A percentile compares a stretch with the other conserved stretches of the same genome.
These are phyloP conservation scores for Littorina saxatilis DNA, from an alignment of 1,140 invertebrate species.

Conservation along the genomic window DNA sequence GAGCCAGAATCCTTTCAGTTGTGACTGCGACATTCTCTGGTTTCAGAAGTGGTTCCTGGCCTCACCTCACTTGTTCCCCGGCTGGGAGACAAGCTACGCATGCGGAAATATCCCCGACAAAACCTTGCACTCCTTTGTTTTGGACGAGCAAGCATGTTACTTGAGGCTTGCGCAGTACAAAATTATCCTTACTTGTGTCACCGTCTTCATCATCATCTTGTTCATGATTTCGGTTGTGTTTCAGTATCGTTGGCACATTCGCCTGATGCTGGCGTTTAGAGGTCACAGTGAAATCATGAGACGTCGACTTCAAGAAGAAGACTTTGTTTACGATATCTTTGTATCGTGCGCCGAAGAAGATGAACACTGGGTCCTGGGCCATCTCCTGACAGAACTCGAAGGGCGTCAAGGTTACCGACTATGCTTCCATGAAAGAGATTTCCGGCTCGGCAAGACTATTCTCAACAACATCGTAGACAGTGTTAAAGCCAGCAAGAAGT, in stretches of 20 bases:
- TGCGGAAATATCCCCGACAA: not conserved
- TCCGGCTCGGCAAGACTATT: constrained; percentile 53
- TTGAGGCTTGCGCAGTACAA: constrained; percentile 1
- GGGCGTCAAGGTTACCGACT: constrained; percentile 24
- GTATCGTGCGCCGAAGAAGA: constrained; percentile 28
- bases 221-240: not conserved
- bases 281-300: not conserved
- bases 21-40: too few species aligned
- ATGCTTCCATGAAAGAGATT: constrained; percentile 67
- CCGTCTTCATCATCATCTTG: not conserved
- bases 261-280: constrained; percentile 25
- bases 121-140: not conserved
- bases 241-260: constrained; percentile 26
- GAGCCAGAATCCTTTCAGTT: constrained; percentile 17
- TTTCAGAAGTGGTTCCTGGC: constrained; percentile 28
- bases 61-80: not conserved
- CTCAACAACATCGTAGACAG: constrained; percentile 58
- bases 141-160: constrained; percentile 25
- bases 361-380: not conserved
- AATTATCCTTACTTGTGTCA: not conserved
- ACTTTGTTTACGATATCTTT: constrained; percentile 49
- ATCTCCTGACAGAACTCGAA: constrained; percentile 10
- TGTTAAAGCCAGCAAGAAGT: too few species aligned
- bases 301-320: not conserved
- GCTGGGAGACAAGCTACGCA: not conserved